These are phyloP conservation scores for Megaustenia siamemsis DNA, from an alignment of 2,888 invertebrate genomes.

Conservation along the genomic window DNA sequence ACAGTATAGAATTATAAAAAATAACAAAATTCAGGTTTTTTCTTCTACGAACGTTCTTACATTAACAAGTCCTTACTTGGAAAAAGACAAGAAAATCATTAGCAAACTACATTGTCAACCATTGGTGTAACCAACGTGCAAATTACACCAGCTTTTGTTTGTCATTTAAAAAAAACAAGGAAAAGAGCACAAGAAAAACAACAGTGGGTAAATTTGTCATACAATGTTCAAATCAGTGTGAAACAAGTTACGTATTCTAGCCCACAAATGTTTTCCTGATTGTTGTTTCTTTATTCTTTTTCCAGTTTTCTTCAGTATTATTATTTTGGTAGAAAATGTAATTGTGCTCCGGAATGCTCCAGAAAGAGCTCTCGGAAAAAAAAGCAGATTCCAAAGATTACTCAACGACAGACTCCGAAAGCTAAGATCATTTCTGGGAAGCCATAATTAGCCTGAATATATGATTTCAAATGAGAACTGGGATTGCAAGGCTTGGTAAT, in stretches of 20 bases:
- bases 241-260: neutral
- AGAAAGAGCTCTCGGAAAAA: neutral
- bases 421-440: neutral
- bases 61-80: no score
- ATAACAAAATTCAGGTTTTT: no score
- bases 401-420: neutral
- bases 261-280: neutral
- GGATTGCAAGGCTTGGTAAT: neutral
- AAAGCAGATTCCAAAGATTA: neutral
- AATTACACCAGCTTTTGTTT: no score
- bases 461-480: constrained; percentile 7
- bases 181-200: no score
- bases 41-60: no score
- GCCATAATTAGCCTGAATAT: neutral
- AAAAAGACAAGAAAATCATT: no score
- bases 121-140: no score
- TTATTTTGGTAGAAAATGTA: neutral
- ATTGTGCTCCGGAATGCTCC: neutral
- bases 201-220: no score
- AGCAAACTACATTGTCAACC: no score
- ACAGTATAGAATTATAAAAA: no score
- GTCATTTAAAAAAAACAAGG: no score
- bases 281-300: neutral
- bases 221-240: no score
- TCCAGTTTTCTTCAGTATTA: neutral